These are phyloP conservation scores for Machimus atricapillus DNA, from an alignment of 2,888 invertebrate species.

Conservation along the genomic window DNA sequence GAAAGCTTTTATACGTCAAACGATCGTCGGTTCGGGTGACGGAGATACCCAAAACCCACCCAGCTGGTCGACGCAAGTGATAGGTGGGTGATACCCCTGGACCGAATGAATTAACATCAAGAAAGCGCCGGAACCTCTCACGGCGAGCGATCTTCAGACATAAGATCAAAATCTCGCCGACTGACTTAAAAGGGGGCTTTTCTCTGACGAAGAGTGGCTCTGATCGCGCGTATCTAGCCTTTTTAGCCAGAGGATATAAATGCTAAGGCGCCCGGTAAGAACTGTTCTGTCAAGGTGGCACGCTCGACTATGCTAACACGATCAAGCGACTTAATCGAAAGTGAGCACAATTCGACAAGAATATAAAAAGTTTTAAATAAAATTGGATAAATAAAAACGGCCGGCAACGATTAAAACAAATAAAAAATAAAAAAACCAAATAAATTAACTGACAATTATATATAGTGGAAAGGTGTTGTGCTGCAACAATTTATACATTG, in stretches of 20 bases:
- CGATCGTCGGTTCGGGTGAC: neutral
- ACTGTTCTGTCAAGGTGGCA: conserved; percentile 34
- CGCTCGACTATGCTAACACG: neutral
- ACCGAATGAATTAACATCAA: neutral
- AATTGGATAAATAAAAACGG: neutral
- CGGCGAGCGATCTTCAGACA: neutral
- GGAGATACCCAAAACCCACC: neutral
- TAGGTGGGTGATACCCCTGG: neutral
- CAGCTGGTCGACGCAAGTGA: neutral
- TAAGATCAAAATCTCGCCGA: neutral
- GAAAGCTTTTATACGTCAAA: neutral
- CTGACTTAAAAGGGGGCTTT: neutral
- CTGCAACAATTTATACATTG: conserved; percentile 14
- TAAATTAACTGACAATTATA: neutral
- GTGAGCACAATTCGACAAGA: conserved; percentile 13
- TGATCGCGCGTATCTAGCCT: neutral
- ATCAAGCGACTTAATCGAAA: conserved; percentile 1
- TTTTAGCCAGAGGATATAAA: conserved; percentile 19
- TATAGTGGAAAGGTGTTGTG: neutral
- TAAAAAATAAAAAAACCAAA: neutral
- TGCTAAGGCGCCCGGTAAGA: neutral
- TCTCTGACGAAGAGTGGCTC: neutral
- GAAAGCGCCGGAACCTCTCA: neutral
- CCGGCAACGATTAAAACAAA: neutral
- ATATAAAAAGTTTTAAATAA: neutral